Evolutionary conservation across 2,797 vertebrate genomes (phyloP), one percentile per base, ranked within the genome.

Genomic region (Tokudaia muenninki): DNA sequence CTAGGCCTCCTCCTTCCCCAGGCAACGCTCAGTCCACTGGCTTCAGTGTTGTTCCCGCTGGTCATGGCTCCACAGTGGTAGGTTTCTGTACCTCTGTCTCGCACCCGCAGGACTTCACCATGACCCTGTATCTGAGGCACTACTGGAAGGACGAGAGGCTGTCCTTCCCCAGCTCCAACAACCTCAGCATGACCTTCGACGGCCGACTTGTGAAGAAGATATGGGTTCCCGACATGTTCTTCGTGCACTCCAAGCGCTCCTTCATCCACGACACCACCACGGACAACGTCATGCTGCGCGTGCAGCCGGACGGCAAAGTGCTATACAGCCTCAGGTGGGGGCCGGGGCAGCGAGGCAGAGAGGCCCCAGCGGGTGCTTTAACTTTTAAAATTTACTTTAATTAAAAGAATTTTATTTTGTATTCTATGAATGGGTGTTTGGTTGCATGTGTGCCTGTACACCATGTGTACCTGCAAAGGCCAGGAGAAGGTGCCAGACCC

Each of bases 181-280:
- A 99, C 98, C 99, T 99, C 97, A 99, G 99, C 98, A 99, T 99
- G 99, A 99, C 99, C 6, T 99, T 99, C 10, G 99, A 99, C 21
- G 99, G 99, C 91, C 99, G 99, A 44, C 98, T 99, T 96, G 99
- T 99, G 95, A 99, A 99, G 98, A 99, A 99, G 98, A 99, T 99
- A 95, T 99, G 99, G 99, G 99, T 99, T 10, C 99, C 99, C 0
- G 99, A 99, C 98, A 99, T 99, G 99, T 99, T 99, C 97, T 99
- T 99, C 0, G 99, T 99, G 91, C 99, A 99, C 98, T 99, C 99
- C 67, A 99, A 99, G 97, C 99, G 99, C 87, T 99, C 99, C 44
- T 99, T 99, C 97, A 99, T 99, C 98, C 99, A 99, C 0, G 99
- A 99, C 98, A 99, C 99, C 89, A 99, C 99, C 37, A 99, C 99